Evolutionary conservation across 2,797 vertebrate species (phyloP), one percentile per base, ranked within the genome.

Genomic region (Tenualosa ilisha): DNA sequence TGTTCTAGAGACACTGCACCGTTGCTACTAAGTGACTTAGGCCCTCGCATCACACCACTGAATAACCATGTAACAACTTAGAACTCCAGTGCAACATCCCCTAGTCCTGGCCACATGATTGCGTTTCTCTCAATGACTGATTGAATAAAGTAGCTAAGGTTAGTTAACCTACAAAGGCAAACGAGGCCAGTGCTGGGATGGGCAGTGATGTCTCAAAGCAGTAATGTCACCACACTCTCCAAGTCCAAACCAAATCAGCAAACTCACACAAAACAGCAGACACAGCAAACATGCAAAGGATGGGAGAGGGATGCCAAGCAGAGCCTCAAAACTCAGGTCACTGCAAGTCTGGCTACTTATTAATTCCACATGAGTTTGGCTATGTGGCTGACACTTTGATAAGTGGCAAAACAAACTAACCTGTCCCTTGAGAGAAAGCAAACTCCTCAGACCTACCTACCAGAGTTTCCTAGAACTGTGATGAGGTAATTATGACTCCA

Each of bases 11-110:
- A 43, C 85, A 84, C 17, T 37, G 68, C 81, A 82, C 59, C 83
- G 83, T 83, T 50, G 54, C 61, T 93, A 93, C 91, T 93, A 94
- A 95, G 95, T 95, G 95, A 95, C 94, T 91, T 7, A 37, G 89
- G 92, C 92, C 92, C 89, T 87, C 86, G 90, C 96, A 97, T 97
- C 97, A 97, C 97, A 98, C 97, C 97, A 97, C 96, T 96, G 92
- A 96, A 96, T 95, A 95, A 92, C 89, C 96, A 96, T 97, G 97
- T 97, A 96, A 95, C 93, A 92, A 89, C 92, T 93, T 94, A 92
- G 91, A 94, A 91, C 90, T 90, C 89, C 94, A 94, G 91, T 91
- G 92, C 89, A 89, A 91, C 92, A 93, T 93, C 93, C 89, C 88
- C 92, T 84, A n/a, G 54, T 79, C 89, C 89, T 91, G 89, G 92